Conservation (phyloP, 2,113 vertebrate genomes). For the Urocynchramus pylzowi region DNA sequence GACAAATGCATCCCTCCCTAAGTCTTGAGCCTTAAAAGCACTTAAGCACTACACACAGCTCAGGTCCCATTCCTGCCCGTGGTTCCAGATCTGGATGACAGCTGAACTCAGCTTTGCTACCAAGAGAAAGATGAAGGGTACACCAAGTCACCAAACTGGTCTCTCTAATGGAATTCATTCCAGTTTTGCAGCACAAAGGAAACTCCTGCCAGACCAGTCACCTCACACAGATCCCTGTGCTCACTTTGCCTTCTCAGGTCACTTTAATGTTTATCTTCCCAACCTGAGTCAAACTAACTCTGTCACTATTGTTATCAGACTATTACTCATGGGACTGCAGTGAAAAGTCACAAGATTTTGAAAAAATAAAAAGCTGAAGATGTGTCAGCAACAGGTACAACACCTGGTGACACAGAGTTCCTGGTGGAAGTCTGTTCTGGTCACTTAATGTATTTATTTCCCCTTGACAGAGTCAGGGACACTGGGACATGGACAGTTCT, state of each 20-base stretch:
- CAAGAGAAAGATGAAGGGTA: neutral
- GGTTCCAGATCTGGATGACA: neutral
- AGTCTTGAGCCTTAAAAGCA: neutral
- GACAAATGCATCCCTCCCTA: neutral
- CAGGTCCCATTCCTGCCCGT: neutral
- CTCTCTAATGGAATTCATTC: neutral
- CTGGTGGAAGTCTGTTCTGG: neutral
- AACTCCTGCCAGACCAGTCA: neutral
- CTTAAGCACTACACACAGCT: neutral
- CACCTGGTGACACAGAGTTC: neutral
- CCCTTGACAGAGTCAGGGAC: neutral
- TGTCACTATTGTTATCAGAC: neutral
- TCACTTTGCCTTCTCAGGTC: neutral
- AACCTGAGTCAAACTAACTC: neutral
- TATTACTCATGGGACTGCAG: neutral
- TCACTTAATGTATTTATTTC: neutral
- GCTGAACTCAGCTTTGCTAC: neutral
- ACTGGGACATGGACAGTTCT: neutral
- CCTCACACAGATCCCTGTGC: rapidly evolving
- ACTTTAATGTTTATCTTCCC: neutral
- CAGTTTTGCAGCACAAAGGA: neutral
- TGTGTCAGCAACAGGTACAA: neutral
- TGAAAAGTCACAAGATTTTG: neutral
- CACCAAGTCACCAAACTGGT: neutral
- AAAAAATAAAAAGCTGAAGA: neutral